A percentile compares a stretch with the other conserved stretches of the same genome.
Conservation (phyloP, 2,888 invertebrate genomes). For the Lasioglossum villosulum region DNA sequence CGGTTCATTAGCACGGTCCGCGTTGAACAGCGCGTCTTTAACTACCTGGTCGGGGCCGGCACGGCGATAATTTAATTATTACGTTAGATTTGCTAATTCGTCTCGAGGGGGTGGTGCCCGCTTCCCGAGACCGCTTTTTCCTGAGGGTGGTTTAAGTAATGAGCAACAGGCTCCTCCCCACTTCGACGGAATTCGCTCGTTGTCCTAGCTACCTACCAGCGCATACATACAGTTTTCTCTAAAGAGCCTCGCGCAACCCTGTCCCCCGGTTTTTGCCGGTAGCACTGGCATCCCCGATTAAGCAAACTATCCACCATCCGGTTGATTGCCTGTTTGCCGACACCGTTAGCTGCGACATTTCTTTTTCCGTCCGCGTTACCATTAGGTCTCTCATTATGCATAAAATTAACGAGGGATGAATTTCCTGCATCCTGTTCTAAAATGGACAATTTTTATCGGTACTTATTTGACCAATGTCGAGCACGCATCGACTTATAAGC, state of each 20-base stretch:
- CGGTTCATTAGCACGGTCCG: constrained; percentile 79
- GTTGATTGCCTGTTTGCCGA: constrained; percentile 56
- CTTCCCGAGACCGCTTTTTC: constrained; percentile 67
- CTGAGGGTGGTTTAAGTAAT: constrained; percentile 67
- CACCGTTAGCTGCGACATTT: constrained; percentile 42
- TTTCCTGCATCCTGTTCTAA: background rate
- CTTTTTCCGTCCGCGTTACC: constrained; percentile 20
- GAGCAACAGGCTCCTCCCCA: constrained; percentile 39
- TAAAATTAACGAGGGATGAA: constrained; percentile 43
- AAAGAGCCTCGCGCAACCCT: constrained; percentile 4
- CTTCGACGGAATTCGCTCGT: constrained; percentile 30
- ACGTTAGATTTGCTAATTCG: constrained; percentile 82
- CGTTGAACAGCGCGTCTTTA: constrained; percentile 58
- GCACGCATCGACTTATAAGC: too few relatives aligned
- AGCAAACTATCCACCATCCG: constrained; percentile 57
- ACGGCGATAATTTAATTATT: constrained; percentile 81
- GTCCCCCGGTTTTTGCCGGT: constrained; percentile 18
- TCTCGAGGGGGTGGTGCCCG: constrained; percentile 61
- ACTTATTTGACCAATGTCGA: background rate
- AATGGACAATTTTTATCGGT: background rate
- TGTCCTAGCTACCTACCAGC: constrained; percentile 14
- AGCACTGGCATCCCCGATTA: constrained; percentile 35
- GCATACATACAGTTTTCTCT: constrained; percentile 37
- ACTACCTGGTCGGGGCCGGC: constrained; percentile 59
- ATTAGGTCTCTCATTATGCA: background rate